These are phyloP conservation scores for Rutpela maculata DNA, from an alignment of 2,888 invertebrate species.

Conservation along the genomic window DNA sequence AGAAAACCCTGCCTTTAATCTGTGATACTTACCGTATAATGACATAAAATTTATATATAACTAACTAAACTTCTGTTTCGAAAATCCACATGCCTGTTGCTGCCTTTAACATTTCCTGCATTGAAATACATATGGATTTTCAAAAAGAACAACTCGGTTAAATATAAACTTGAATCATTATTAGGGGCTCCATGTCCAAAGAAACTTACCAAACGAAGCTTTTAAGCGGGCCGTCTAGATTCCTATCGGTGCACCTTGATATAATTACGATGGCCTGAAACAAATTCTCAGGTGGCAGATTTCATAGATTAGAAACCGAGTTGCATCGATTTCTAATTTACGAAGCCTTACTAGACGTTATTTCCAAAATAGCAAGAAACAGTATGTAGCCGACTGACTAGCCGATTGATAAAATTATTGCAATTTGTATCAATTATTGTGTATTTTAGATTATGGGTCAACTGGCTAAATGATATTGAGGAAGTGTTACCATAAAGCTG, in stretches of 20 bases:
- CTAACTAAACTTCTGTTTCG: slow-evolving; percentile 1
- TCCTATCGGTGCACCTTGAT: slow-evolving; percentile 67
- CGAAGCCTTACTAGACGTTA: slow-evolving; percentile 48
- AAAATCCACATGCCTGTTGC: slow-evolving; percentile 16
- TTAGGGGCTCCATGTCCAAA: slow-evolving; percentile 27
- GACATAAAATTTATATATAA: slow-evolving; percentile 28
- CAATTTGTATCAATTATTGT: neutral
- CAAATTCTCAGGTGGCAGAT: slow-evolving; percentile 79
- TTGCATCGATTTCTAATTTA: slow-evolving; percentile 51
- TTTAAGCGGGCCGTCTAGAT: slow-evolving; percentile 56
- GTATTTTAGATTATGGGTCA: too few relatives aligned
- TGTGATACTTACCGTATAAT: slow-evolving; percentile 25
- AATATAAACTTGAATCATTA: slow-evolving; percentile 20
- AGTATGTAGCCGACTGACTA: neutral
- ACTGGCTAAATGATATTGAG: too few relatives aligned
- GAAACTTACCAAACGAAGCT: slow-evolving; percentile 57
- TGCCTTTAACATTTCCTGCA: neutral
- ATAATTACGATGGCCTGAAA: slow-evolving; percentile 76
- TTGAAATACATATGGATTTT: slow-evolving; percentile 17
- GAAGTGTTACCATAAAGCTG: too few relatives aligned
- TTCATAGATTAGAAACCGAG: slow-evolving; percentile 59
- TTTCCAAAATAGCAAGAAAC: slow-evolving; percentile 10
- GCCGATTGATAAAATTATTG: too few relatives aligned
- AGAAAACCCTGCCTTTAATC: neutral
- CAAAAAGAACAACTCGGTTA: slow-evolving; percentile 1